Base-by-base conservation (phyloP, 2,797 vertebrate genomes). In the Myotis vivesi region DNA sequence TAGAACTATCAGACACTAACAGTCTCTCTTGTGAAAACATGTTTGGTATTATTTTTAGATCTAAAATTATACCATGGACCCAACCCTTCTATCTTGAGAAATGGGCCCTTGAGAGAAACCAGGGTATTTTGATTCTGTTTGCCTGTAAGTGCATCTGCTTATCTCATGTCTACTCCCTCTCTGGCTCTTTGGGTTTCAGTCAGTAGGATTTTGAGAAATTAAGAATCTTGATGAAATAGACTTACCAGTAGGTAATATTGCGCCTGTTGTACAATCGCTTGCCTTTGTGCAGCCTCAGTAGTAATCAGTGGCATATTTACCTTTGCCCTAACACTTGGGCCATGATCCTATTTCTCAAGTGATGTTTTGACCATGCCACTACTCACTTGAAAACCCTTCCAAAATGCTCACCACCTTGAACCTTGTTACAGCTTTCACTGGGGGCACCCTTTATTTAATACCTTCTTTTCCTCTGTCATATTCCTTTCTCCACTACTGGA, bases 11-110 rank as follows among this genome's bases (percentile, higher is more conserved):
- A 90, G 79, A 92, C 85, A 82, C 75, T 90, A 76, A 89, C 59
- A 89, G 71, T 94, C 79, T 87, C 25, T 94, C 82, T 91, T 96
- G 91, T 93, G 94, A 94, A 96, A 96, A 97, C 94, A 85, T 93
- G 82, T 89, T 96, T 95, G 92, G 69, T 92, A 55, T 87, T 96
- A 95, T 94, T 97, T 96, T 97, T 93, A 95, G 88, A 90, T 87
- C 95, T 96, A 86, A 97, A 96, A 95, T 95, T 90, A 88, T 93
- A 92, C 90, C 85, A 87, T 80, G 89, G 79, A 59, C 87, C 71
- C 64, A 83, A 69, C 73, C 55, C 77, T 92, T 88, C 91, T 93
- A 20, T 91, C 92, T 95, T 96, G 91, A 96, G 87, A 91, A 92
- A 94, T 64, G 69, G 94, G 93, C 89, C 85, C 89, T 59, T 66